Evolutionary conservation across 30 jellyfish, hydroid and myxozoan species (phyloP).

Genomic region (Cassiopea andromeda): DNA sequence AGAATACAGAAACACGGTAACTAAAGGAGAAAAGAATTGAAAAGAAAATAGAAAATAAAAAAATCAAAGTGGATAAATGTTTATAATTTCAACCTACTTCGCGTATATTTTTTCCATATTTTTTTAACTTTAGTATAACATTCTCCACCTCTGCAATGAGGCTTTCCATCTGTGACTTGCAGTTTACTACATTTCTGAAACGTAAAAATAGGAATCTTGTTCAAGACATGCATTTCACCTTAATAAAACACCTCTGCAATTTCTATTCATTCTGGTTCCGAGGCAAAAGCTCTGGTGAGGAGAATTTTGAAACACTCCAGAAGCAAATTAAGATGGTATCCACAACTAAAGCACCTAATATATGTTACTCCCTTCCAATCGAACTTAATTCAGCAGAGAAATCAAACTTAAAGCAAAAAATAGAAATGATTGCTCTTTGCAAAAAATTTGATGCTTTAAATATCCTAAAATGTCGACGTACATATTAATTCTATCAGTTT

Average conservation of each 20-base stretch:
- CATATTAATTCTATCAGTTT: no score
- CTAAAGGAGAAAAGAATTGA: not conserved
- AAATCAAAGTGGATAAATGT: not conserved
- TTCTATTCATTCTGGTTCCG: no score
- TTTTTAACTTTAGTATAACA: not conserved
- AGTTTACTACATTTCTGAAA: slow-evolving; percentile 46
- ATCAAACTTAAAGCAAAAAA: no score
- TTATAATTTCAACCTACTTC: not conserved
- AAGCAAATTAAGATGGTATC: no score
- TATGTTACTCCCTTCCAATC: no score
- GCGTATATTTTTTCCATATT: slow-evolving; percentile 18
- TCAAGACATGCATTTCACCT: not conserved
- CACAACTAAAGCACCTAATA: no score
- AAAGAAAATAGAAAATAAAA: not conserved
- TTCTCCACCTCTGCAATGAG: slow-evolving; percentile 40
- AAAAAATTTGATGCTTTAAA: no score
- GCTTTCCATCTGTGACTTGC: slow-evolving; percentile 41
- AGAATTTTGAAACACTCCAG: no score
- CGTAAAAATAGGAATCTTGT: not conserved
- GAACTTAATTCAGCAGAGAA: no score
- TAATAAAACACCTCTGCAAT: not conserved
- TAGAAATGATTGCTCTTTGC: no score
- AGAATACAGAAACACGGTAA: not conserved
- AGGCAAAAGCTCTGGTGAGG: no score
- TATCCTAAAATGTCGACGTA: no score